Conservation (phyloP, 2,113 vertebrate genomes). For the Calidris pygmaea region DNA sequence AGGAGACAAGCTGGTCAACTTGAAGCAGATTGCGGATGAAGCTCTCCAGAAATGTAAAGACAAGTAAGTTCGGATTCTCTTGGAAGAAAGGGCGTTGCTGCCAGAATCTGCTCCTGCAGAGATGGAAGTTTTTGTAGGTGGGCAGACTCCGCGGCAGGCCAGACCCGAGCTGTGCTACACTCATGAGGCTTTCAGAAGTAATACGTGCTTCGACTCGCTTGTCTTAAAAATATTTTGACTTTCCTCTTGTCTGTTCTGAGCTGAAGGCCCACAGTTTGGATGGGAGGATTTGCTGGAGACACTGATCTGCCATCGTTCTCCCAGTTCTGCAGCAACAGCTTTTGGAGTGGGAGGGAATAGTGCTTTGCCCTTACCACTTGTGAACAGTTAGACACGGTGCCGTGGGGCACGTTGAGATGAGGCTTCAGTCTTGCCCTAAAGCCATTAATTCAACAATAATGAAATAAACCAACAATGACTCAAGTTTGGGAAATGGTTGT, state of each 20-base stretch:
- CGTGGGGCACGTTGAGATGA: rapidly evolving
- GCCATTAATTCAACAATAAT: not conserved
- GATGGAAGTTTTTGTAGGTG: not conserved
- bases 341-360: not conserved
- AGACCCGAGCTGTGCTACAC: not conserved
- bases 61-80: slow-evolving; percentile 79
- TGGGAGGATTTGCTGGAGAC: not conserved
- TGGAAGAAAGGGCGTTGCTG: not conserved
- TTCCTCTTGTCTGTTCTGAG: not conserved
- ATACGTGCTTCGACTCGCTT: rapidly evolving
- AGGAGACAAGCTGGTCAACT: slow-evolving; percentile 93
- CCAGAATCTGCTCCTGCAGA: not conserved
- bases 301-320: not conserved
- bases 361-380: too few relatives aligned
- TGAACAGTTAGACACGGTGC: not conserved
- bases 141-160: not conserved
- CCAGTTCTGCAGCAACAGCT: not conserved
- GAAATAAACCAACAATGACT: not conserved
- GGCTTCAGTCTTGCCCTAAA: not conserved
- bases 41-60: slow-evolving; percentile 89
- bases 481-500: not conserved
- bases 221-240: not conserved
- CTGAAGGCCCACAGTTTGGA: not conserved
- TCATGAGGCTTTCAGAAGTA: not conserved
- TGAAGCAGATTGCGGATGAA: slow-evolving; percentile 92